Percentiles rank a stretch among this genome's conserved stretches.
Conservation (phyloP, 2,888 invertebrate genomes). For the Hirtodrosophila cameraria region DNA sequence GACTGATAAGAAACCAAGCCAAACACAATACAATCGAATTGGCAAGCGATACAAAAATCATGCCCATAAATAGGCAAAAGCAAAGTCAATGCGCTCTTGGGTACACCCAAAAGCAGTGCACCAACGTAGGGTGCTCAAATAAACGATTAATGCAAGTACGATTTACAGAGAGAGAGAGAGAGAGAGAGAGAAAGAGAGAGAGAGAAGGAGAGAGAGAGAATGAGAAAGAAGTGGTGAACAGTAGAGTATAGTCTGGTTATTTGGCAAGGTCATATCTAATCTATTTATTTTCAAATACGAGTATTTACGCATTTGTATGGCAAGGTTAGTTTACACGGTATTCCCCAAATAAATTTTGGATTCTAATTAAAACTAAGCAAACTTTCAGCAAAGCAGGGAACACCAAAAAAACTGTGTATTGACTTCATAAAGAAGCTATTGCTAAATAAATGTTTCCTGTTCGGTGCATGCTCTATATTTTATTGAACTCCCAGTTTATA, state of each 20-base stretch:
- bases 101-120: conserved; percentile 26
- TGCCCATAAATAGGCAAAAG: conserved; percentile 73
- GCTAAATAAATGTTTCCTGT: too few relatives aligned
- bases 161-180: conserved; percentile 8
- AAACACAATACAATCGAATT: conserved; percentile 38
- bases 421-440: too few relatives aligned
- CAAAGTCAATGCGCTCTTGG: conserved; percentile 30
- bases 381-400: too few relatives aligned
- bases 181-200: conserved; percentile 1
- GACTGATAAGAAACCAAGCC: conserved; percentile 51
- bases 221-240: not conserved
- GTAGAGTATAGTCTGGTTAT: not conserved
- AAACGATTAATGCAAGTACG: conserved; percentile 4
- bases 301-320: not conserved
- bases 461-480: too few relatives aligned
- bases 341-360: too few relatives aligned
- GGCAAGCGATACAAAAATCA: conserved; percentile 45
- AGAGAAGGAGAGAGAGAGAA: not conserved
- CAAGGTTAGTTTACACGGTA: not conserved
- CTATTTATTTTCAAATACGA: conserved; percentile 7
- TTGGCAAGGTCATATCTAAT: conserved; percentile 61
- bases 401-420: too few relatives aligned
- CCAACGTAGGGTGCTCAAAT: not conserved
- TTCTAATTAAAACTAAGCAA: too few relatives aligned
- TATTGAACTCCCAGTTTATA: too few relatives aligned